A percentile compares a stretch with the other conserved stretches of the same genome.
These are phyloP conservation scores for Xiphophorus couchianus DNA, from an alignment of 2,113 vertebrate genomes.

Conservation along the genomic window DNA sequence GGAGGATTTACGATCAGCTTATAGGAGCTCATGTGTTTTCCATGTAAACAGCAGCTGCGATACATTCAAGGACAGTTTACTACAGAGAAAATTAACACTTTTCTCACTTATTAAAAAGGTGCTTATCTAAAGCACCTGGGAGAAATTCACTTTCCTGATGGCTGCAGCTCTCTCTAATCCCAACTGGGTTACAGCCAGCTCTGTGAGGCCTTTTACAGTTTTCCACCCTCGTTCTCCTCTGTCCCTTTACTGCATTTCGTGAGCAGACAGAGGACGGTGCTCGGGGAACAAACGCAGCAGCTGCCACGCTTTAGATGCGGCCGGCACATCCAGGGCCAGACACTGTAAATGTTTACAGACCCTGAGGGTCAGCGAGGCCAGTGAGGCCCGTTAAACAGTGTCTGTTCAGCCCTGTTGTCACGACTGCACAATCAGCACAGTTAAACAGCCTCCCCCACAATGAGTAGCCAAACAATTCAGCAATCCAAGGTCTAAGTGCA, in stretches of 20 bases:
- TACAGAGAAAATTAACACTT: constrained; percentile 32
- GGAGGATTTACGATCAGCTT: constrained; percentile 62
- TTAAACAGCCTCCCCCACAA: constrained; percentile 71
- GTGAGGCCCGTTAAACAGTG: constrained; percentile 76
- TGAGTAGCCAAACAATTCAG: constrained; percentile 67
- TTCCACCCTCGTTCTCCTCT: constrained; percentile 49
- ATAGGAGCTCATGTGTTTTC: constrained; percentile 32
- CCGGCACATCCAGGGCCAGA: constrained; percentile 66
- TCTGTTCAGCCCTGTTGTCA: constrained; percentile 74
- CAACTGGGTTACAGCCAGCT: constrained; percentile 57
- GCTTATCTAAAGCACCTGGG: constrained; percentile 40
- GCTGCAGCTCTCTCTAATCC: constrained; percentile 46
- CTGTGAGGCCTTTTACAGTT: constrained; percentile 37
- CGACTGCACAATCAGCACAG: constrained; percentile 78
- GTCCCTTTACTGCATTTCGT: constrained; percentile 71
- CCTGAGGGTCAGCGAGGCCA: constrained; percentile 76
- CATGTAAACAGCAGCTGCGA: constrained; percentile 58
- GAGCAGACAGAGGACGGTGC: constrained; percentile 72
- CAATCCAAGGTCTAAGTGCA: constrained; percentile 68
- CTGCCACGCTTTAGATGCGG: constrained; percentile 76
- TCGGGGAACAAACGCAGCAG: constrained; percentile 72
- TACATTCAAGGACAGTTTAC: constrained; percentile 32
- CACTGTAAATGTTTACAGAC: constrained; percentile 82
- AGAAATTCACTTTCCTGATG: constrained; percentile 44
- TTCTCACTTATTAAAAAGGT: constrained; percentile 35